A percentile compares a stretch with the other conserved stretches of the same genome.
Conservation (phyloP, 2,888 invertebrate genomes). For the Gonocerus acuteangulatus region DNA sequence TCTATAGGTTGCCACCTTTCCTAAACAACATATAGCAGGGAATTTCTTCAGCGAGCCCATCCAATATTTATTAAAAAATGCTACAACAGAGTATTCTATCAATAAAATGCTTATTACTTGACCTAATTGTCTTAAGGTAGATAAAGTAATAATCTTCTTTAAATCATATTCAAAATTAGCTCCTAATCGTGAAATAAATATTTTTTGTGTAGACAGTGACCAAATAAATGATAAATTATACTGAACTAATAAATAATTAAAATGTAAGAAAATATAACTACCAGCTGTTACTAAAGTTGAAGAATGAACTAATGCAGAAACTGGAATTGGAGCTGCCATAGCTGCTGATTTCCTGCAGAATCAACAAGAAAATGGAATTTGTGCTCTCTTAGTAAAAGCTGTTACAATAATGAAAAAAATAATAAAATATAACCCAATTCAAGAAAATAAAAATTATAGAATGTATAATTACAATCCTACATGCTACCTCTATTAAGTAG, state of each 20-base stretch:
- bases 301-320: constrained; percentile 69
- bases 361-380: constrained; percentile 71
- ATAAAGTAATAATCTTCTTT: constrained; percentile 71
- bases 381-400: constrained; percentile 68
- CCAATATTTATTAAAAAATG: constrained; percentile 70
- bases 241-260: constrained; percentile 45
- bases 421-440: constrained; percentile 1
- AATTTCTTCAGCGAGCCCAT: too few relatives aligned
- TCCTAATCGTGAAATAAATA: constrained; percentile 33
- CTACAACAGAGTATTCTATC: constrained; percentile 49
- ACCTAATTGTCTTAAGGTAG: constrained; percentile 66
- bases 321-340: constrained; percentile 68
- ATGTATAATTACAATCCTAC: constrained; percentile 1
- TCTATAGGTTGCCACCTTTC: too few relatives aligned
- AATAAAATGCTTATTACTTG: constrained; percentile 61
- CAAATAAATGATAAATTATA: not conserved
- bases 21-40: too few relatives aligned
- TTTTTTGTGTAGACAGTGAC: constrained; percentile 4
- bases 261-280: constrained; percentile 64
- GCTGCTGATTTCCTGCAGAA: constrained; percentile 67
- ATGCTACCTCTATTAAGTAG: not conserved
- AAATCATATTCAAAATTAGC: constrained; percentile 50
- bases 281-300: constrained; percentile 48
- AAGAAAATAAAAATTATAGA: not conserved
- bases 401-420: constrained; percentile 43